Conservation (phyloP, 2,888 invertebrate species). For the Melanchra persicariae region DNA sequence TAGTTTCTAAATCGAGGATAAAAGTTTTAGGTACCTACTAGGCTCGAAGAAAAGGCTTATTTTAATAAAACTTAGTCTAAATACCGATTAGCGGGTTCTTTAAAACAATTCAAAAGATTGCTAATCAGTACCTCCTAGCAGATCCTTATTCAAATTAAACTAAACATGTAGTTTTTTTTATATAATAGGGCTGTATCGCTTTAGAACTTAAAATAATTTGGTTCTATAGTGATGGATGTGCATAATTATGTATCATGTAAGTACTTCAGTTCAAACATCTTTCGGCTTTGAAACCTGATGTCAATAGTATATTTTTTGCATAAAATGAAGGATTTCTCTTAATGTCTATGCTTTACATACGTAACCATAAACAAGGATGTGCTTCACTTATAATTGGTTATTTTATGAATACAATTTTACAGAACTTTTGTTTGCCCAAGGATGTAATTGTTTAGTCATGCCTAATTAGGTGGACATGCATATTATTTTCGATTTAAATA, state of each 20-base stretch:
- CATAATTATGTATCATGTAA: no score
- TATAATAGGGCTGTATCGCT: no score
- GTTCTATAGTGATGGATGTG: no score
- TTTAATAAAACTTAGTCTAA: no score
- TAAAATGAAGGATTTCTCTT: constrained; percentile 16
- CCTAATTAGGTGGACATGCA: constrained; percentile 30
- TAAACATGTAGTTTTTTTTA: no score
- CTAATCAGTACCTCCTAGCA: no score
- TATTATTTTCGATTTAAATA: constrained; percentile 47
- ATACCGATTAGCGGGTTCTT: no score
- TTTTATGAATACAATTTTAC: constrained; percentile 18
- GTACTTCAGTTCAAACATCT: neutral
- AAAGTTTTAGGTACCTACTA: no score
- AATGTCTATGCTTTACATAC: constrained; percentile 4
- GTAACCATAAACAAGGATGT: constrained; percentile 19
- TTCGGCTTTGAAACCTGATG: neutral
- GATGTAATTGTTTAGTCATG: constrained; percentile 46
- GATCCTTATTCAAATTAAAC: no score
- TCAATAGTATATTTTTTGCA: constrained; percentile 3
- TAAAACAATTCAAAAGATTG: no score
- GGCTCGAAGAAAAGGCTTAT: no score
- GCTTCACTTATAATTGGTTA: neutral
- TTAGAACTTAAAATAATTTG: no score
- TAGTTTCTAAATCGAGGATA: neutral
- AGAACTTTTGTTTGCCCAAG: constrained; percentile 25